Conservation (phyloP, 2,113 vertebrate species). For the Elanoides forficatus region DNA sequence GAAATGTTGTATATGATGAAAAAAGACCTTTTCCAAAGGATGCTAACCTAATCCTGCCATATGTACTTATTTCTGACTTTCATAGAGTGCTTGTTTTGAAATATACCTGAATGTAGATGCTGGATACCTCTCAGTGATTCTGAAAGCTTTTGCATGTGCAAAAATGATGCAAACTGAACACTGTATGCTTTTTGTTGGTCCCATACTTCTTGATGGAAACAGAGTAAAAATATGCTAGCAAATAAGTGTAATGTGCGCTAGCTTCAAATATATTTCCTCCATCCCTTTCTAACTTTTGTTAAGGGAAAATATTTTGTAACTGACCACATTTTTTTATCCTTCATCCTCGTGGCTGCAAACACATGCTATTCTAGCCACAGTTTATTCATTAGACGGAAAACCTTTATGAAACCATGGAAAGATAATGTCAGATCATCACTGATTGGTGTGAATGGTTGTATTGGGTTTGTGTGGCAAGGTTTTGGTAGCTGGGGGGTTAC, state of each 20-base stretch:
- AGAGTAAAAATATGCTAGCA: neutral
- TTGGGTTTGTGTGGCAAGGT: too few relatives aligned
- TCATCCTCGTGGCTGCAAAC: neutral
- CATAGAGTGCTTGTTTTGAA: neutral
- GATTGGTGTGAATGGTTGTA: neutral
- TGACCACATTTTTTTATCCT: neutral
- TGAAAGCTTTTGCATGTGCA: neutral
- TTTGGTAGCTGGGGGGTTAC: too few relatives aligned
- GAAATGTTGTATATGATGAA: neutral
- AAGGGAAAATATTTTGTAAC: neutral
- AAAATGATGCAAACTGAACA: neutral
- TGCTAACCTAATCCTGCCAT: neutral
- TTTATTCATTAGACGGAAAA: neutral
- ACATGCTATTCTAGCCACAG: neutral
- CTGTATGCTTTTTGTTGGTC: neutral
- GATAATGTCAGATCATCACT: neutral
- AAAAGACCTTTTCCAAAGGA: neutral
- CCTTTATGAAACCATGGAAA: neutral
- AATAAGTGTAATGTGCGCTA: neutral
- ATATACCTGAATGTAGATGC: neutral
- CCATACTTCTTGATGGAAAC: neutral
- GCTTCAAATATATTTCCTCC: neutral
- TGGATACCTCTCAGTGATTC: neutral
- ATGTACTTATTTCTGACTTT: neutral
- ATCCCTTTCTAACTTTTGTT: neutral